Conservation (phyloP, 2,113 vertebrate species). For the Craseonycteris thonglongyai region DNA sequence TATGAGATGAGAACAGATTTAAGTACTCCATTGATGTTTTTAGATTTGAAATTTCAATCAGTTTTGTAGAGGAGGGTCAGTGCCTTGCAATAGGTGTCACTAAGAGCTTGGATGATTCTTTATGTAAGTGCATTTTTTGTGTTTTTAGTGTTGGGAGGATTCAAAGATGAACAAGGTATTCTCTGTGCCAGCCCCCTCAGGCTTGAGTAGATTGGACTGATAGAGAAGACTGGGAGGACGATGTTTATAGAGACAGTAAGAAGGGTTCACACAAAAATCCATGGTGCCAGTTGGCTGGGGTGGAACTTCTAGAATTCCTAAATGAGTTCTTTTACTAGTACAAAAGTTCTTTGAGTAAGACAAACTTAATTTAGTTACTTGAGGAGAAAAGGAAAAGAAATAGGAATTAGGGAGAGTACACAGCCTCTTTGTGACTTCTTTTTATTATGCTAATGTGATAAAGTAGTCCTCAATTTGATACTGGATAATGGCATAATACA, state of each 20-base stretch:
- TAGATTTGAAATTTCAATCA: background rate
- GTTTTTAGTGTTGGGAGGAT: background rate
- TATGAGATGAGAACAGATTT: background rate
- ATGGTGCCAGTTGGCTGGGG: background rate
- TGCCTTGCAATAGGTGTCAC: background rate
- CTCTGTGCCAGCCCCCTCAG: background rate
- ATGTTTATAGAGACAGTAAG: conserved; percentile 47
- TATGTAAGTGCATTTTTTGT: background rate
- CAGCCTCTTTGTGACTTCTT: conserved; percentile 31
- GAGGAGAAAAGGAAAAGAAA: conserved; percentile 36
- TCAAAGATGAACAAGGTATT: background rate
- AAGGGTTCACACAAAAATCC: conserved; percentile 36
- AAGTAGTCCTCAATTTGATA: conserved; percentile 33
- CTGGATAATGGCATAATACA: background rate
- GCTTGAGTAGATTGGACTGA: background rate
- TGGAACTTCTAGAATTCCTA: background rate
- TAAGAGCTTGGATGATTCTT: background rate
- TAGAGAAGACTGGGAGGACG: background rate
- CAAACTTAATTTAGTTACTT: conserved; percentile 51
- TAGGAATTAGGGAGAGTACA: background rate
- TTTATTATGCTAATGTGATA: conserved; percentile 37
- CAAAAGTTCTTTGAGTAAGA: conserved; percentile 58
- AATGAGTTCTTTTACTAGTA: conserved; percentile 58
- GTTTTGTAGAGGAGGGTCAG: conserved; percentile 2
- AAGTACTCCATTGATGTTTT: background rate